Evolutionary conservation across 2,888 invertebrate species (phyloP), one percentile per base, ranked within the genome.

Genomic region (Dryocosmus kuriphilus): DNA sequence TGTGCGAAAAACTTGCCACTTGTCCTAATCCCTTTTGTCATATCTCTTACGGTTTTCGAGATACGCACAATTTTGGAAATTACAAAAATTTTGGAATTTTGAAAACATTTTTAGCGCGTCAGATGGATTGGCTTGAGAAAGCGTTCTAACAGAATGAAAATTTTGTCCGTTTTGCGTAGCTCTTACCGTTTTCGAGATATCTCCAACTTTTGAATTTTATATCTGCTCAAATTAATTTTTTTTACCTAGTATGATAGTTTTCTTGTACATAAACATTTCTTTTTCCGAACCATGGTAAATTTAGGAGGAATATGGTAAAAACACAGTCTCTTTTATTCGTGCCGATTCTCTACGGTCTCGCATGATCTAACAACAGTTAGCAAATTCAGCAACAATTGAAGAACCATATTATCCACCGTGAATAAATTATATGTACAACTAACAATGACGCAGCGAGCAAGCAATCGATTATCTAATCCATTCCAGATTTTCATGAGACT

Each of bases 401-500:
- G 63, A 76, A 76, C 76, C 75, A 60, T 79, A 77, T 63, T 78
- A 78, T 41, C 75, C 46, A 67, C n/a, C 38, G 67, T 38, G 62
- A 14, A 38, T 35, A 41, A 27, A 65, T 46, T 55, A 76, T 19
- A n/a, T 79, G 78, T 79, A 76, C 75, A 77, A 82, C 77, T 41
- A 61, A 35, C 55, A 57, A 27, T 86, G 84, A 85, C 80, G 84
- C 81, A 87, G 87, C 62, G 60, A 61, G 61, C 79, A 51, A 77
- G 79, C 82, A 80, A 80, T 84, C 80, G 84, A 84, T 86, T 85
- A 84, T 87, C 81, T 82, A 86, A 87, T 84, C 81, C 57, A 24
- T 38, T 24, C 32, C 27, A 74, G 55, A 30, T 55, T 32, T 41
- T 60, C 24, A 77, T 79, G 71, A 82, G 81, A 79, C 78, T 79